A percentile compares a stretch with the other conserved stretches of the same genome.
Conservation (phyloP, 2,797 vertebrate species). For the Eulemur albifrons region DNA sequence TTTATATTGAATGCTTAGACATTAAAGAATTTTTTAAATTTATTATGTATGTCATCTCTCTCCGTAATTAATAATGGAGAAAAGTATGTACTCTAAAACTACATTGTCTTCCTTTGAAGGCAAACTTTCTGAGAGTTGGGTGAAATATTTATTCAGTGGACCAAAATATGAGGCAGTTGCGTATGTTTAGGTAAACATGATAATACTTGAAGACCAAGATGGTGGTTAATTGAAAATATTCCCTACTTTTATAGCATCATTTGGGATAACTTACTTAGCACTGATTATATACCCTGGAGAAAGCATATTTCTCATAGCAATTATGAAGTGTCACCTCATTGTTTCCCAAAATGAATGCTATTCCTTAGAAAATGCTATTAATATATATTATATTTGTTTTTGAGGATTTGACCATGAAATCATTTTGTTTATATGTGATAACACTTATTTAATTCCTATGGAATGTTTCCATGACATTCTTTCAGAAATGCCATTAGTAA, state of each 20-base stretch:
- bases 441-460: not conserved
- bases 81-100: conserved; percentile 50
- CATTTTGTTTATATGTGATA: not conserved
- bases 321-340: not conserved
- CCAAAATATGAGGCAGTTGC: conserved; percentile 10
- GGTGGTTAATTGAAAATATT: conserved; percentile 57
- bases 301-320: conserved; percentile 8
- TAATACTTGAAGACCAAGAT: not conserved
- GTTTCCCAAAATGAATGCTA: not conserved
- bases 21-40: conserved; percentile 62
- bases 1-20: conserved; percentile 37
- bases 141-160: conserved; percentile 16
- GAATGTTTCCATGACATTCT: not conserved
- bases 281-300: conserved; percentile 62
- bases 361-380: not conserved
- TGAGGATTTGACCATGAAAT: not conserved
- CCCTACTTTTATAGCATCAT: conserved; percentile 56
- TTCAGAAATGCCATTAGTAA: not conserved
- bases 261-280: conserved; percentile 61
- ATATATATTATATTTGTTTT: not conserved
- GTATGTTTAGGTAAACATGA: conserved; percentile 54
- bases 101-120: conserved; percentile 49
- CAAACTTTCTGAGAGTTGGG: conserved; percentile 54
- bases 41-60: conserved; percentile 51
- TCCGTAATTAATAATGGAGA: conserved; percentile 54